Evolutionary conservation across 2,113 vertebrate species (phyloP).

Genomic region (Sterrhoptilus dennistouni): DNA sequence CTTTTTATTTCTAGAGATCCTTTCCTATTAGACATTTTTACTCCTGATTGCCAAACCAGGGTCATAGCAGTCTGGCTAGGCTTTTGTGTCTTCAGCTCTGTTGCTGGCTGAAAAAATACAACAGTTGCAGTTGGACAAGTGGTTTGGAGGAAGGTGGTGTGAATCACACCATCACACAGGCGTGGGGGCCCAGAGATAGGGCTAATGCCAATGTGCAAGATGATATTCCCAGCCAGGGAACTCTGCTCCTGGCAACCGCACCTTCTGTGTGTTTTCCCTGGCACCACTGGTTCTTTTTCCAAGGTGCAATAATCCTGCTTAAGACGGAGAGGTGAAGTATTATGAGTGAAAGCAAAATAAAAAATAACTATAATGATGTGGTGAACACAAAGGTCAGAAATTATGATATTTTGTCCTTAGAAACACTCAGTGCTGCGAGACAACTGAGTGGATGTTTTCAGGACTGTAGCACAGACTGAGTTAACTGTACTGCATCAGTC

Average conservation of each 20-base stretch:
- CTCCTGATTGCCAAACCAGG: neutral
- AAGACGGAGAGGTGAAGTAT: neutral
- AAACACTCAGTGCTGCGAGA: accelerated
- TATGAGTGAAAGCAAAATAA: neutral
- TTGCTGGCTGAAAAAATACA: neutral
- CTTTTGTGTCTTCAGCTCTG: neutral
- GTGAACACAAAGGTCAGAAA: neutral
- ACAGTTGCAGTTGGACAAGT: neutral
- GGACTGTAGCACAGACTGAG: neutral
- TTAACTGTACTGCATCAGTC: neutral
- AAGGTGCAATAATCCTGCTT: neutral
- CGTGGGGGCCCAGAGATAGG: neutral
- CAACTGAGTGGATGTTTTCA: neutral
- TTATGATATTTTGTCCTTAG: neutral
- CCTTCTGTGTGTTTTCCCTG: accelerated
- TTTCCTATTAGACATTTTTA: neutral
- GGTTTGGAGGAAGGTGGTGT: neutral
- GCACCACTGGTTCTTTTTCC: too few species aligned
- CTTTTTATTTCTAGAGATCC: neutral
- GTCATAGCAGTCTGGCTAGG: neutral
- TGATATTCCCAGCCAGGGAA: neutral
- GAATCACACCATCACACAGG: neutral
- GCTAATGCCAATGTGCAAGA: neutral
- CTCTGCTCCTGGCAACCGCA: neutral
- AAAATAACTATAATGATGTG: neutral